Evolutionary conservation across 2,888 invertebrate species (phyloP).

Genomic region (Phrixothrix hirtus): DNA sequence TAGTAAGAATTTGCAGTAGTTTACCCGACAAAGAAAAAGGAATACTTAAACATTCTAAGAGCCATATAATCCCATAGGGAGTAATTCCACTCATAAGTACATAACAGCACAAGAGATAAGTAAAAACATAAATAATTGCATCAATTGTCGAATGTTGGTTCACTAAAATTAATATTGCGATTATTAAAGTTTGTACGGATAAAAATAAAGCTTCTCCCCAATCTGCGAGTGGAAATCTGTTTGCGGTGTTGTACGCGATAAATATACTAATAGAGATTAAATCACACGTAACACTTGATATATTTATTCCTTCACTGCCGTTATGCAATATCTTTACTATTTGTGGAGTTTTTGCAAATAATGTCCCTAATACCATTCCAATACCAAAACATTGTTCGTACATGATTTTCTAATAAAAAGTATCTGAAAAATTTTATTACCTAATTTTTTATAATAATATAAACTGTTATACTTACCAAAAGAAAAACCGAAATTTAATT

Average conservation of each 20-base stretch:
- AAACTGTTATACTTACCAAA: no score
- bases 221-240: not conserved
- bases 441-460: no score
- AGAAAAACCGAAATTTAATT: no score
- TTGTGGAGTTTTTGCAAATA: slow-evolving; percentile 1
- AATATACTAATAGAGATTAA: not conserved
- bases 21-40: not conserved
- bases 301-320: slow-evolving; percentile 1
- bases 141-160: not conserved
- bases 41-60: slow-evolving; percentile 5
- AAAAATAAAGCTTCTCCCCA: slow-evolving; percentile 5
- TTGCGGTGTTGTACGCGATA: slow-evolving; percentile 3
- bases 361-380: not conserved
- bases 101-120: not conserved
- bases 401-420: not conserved
- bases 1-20: slow-evolving; percentile 3
- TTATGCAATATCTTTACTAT: slow-evolving; percentile 2
- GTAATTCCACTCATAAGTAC: not conserved
- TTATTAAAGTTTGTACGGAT: slow-evolving; percentile 1
- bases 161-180: slow-evolving; percentile 1
- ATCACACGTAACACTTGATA: slow-evolving; percentile 1
- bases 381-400: not conserved
- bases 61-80: not conserved
- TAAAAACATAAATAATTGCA: not conserved
- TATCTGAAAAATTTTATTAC: not conserved